These are phyloP conservation scores for Collichthys lucidus DNA, from an alignment of 2,113 vertebrate genomes.

Conservation along the genomic window DNA sequence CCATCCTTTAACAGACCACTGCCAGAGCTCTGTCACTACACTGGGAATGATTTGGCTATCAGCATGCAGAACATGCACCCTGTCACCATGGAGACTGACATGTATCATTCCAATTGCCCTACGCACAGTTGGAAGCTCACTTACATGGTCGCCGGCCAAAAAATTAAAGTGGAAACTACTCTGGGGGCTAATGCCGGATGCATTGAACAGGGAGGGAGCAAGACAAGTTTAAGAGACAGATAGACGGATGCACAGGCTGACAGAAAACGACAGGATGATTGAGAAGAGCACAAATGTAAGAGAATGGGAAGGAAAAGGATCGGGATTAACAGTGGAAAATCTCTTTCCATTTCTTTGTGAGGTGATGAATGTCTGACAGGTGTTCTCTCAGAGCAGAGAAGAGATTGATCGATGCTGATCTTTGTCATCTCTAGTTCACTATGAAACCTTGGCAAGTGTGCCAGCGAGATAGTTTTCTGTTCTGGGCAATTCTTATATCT, in stretches of 20 bases:
- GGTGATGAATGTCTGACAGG: slow-evolving; percentile 52
- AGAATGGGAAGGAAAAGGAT: slow-evolving; percentile 32
- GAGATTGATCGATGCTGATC: slow-evolving; percentile 44
- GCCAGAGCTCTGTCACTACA: background rate
- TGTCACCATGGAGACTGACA: slow-evolving; percentile 74
- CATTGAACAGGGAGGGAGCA: slow-evolving; percentile 32
- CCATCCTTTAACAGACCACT: background rate
- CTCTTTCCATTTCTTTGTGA: slow-evolving; percentile 29
- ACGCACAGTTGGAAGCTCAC: slow-evolving; percentile 25
- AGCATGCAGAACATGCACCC: slow-evolving; percentile 46
- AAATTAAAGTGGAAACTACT: slow-evolving; percentile 58
- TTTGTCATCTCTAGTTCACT: slow-evolving; percentile 17
- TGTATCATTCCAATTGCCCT: slow-evolving; percentile 48
- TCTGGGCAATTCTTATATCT: slow-evolving; percentile 7
- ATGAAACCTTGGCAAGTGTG: slow-evolving; percentile 11
- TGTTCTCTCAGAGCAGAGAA: slow-evolving; percentile 21
- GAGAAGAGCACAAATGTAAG: slow-evolving; percentile 33
- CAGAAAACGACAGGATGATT: slow-evolving; percentile 57
- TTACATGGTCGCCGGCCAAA: slow-evolving; percentile 41
- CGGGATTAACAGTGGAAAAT: slow-evolving; percentile 24
- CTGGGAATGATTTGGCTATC: slow-evolving; percentile 31
- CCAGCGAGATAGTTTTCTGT: slow-evolving; percentile 8
- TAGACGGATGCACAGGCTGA: slow-evolving; percentile 34
- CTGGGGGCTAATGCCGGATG: slow-evolving; percentile 42
- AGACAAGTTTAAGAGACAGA: slow-evolving; percentile 22